Percentiles rank a stretch among this genome's conserved stretches.
Conservation (phyloP, 2,113 vertebrate species). For the Rhipidura dahli region DNA sequence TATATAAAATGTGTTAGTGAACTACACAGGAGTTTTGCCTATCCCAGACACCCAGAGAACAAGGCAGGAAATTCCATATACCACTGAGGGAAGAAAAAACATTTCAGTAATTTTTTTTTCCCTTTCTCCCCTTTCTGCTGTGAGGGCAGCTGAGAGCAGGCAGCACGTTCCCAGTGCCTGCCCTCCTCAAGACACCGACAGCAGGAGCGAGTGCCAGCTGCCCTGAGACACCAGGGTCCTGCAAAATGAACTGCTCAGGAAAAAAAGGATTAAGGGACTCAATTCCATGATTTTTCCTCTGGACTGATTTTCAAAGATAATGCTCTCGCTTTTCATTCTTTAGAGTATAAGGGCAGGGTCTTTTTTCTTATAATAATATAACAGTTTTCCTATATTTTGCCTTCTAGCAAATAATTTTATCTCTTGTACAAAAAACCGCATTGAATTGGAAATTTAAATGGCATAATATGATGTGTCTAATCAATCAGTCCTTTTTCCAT, state of each 20-base stretch:
- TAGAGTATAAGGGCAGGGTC: background rate
- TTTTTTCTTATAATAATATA: background rate
- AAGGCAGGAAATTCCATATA: slow-evolving; percentile 24
- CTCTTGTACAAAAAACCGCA: background rate
- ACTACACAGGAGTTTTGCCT: background rate
- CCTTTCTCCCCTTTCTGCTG: background rate
- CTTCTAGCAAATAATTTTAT: background rate
- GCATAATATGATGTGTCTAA: background rate
- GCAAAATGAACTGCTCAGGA: background rate
- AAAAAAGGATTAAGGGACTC: background rate
- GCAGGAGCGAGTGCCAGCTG: background rate
- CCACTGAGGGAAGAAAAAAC: background rate
- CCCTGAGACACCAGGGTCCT: background rate
- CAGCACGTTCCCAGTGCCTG: background rate
- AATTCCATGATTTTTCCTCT: background rate
- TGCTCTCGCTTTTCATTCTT: background rate
- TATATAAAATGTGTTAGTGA: background rate
- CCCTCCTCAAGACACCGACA: background rate
- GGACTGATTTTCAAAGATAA: background rate
- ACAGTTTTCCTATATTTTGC: background rate
- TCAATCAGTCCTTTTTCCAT: background rate
- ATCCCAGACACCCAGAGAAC: background rate
- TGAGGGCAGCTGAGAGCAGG: background rate
- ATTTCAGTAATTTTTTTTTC: background rate
- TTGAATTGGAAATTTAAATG: background rate